phyloP scores from a whole-genome alignment of 2,888 invertebrate species.

The Drosophila borealis region DNA sequence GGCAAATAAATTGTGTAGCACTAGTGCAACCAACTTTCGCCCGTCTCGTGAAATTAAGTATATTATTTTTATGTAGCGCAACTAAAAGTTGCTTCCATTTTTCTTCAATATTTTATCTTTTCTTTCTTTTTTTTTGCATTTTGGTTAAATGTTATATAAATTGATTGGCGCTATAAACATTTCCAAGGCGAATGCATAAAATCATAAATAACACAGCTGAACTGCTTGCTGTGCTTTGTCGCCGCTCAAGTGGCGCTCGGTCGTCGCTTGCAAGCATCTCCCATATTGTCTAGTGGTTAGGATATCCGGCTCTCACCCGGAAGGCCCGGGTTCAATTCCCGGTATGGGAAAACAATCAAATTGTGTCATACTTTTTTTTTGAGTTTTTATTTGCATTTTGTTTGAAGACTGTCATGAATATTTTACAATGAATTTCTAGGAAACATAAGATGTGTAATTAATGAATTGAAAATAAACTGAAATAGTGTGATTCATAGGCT shows the following conservation, averaged over 20 bases:
- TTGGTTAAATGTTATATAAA: slow-evolving; percentile 48
- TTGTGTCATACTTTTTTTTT: background rate
- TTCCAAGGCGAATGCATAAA: slow-evolving; percentile 10
- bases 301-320: slow-evolving; percentile 85
- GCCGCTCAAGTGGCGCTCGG: slow-evolving; percentile 11
- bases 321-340: slow-evolving; percentile 94
- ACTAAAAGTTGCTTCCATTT: slow-evolving; percentile 37
- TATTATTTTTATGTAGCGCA: slow-evolving; percentile 56
- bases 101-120: slow-evolving; percentile 3
- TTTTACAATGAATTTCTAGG: background rate
- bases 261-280: slow-evolving; percentile 36
- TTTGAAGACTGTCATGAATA: background rate
- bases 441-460: background rate
- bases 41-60: slow-evolving; percentile 29
- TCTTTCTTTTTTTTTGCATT: background rate
- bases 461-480: background rate
- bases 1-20: slow-evolving; percentile 27
- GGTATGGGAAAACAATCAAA: slow-evolving; percentile 89
- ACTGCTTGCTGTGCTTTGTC: slow-evolving; percentile 4
- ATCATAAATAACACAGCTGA: slow-evolving; percentile 14
- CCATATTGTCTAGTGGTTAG: slow-evolving; percentile 85
- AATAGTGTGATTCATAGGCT: background rate
- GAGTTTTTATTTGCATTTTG: background rate
- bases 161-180: slow-evolving; percentile 30
- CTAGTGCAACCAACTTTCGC: slow-evolving; percentile 64